These are phyloP conservation scores for Malthinus seriepunctatus DNA, from an alignment of 2,888 invertebrate genomes.

Conservation along the genomic window DNA sequence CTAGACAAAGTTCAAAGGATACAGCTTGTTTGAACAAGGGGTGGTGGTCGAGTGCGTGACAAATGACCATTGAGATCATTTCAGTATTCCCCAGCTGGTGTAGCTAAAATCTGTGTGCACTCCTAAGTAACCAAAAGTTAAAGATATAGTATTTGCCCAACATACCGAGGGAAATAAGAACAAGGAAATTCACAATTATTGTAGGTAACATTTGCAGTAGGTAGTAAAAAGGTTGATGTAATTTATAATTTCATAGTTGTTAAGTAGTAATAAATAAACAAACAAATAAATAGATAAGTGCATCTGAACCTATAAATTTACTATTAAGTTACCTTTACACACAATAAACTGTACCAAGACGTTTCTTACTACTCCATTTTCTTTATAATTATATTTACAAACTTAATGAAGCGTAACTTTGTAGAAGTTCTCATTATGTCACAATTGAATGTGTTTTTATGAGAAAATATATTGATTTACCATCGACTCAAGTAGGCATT, in stretches of 20 bases:
- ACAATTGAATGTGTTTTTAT: constrained; percentile 26
- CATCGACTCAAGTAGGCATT: constrained; percentile 22
- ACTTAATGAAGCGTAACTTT: constrained; percentile 20
- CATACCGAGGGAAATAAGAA: not conserved
- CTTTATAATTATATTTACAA: constrained; percentile 10
- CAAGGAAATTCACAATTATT: not conserved
- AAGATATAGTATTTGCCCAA: constrained; percentile 18
- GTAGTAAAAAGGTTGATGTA: not conserved
- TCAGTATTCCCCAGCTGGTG: constrained; percentile 15
- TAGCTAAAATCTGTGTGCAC: constrained; percentile 21
- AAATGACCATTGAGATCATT: constrained; percentile 26
- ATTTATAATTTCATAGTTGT: not conserved
- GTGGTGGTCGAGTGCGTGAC: constrained; percentile 28
- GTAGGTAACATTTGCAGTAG: not conserved
- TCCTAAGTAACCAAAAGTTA: constrained; percentile 11
- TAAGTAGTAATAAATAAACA: too few species aligned
- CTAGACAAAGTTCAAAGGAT: not conserved
- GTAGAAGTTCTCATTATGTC: constrained; percentile 23
- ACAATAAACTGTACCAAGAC: not conserved
- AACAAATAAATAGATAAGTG: too few species aligned
- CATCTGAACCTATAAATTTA: not conserved
- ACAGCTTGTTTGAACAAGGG: constrained; percentile 24
- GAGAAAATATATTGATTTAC: constrained; percentile 28
- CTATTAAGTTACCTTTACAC: not conserved
- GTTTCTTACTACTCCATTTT: not conserved